Base-by-base conservation (phyloP, 2,888 invertebrate species). In the Mechanitis messenoides region DNA sequence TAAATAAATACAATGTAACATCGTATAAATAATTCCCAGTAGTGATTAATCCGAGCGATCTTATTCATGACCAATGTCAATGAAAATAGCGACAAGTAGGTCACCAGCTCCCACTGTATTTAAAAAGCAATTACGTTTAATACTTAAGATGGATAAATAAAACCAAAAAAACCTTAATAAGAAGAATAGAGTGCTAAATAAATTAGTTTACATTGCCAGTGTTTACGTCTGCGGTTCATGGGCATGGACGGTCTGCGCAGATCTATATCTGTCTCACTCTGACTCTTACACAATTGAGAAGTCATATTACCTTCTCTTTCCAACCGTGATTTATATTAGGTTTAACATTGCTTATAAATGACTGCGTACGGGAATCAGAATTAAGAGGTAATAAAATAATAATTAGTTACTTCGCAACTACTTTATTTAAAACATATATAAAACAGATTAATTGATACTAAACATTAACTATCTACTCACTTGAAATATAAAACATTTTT, bases 191-290 rank as follows among this genome's bases (percentile, higher is more conserved):
- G 68, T 68, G 67, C 66, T 67, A 72, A 70, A 72, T 71, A 70
- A 70, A 72, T 71, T 71, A 71, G 67, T 71, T 70, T 68, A 77
- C 78, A 76, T 78, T 74, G 72, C 71, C 77, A 75, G 70, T 83
- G 85, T 85, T 84, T 82, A 84, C 83, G 82, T 81, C 77, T 77
- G 76, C 79, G 77, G 84, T 85, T 85, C 83, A 85, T 76, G 85
- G 84, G 77, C 84, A 77, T 61, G 59, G 56, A 58, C 58, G 62
- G 58, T 35, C 74, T 68, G 70, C 59, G 66, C 70, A 69, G 20
- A 62, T 53, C 45, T 70, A 53, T 55, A 33, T 58, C 62, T 56
- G 60, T 70, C 74, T 61, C 72, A 55, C 45, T 71, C 69, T 53
- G 20, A 42, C 42, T 7, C 61, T n/a, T 46, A 56, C 35, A 47